Base-by-base conservation (phyloP, 2,113 vertebrate genomes). In the Lates calcarifer region DNA sequence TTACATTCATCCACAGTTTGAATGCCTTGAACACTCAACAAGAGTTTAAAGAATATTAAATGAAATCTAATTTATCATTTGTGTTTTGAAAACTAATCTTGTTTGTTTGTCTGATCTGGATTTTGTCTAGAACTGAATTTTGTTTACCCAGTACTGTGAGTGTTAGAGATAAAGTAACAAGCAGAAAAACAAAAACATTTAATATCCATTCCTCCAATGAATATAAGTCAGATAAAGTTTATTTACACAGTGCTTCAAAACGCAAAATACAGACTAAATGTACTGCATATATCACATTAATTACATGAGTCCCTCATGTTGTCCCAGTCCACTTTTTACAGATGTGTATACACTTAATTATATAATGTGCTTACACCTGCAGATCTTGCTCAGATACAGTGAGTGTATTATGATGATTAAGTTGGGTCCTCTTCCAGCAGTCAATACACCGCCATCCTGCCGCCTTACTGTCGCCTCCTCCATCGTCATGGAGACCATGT, bases 401-500 rank as follows among this genome's bases (percentile, higher is more conserved):
- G 31, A 73, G 45, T 87, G 74, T 63, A 41, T 81, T 79, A 77
- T 75, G 62, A 80, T 53, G 49, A 82, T 88, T 61, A 86, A 51
- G n/a, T 60, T 24, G 43, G 65, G 47, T 60, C 37, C 3, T 81
- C 58, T 83, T 94, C 95, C 94, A 92, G 63, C 87, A 94, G 92
- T 95, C 94, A 95, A 85, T 92, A 94, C 95, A 95, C 94, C 94
- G 93, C 95, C 96, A 95, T 95, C 93, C 95, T 96, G 96, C 95
- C 96, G 96, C 97, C 97, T 96, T 96, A 96, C 96, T 97, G 97
- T 97, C 96, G 97, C 96, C 96, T 92, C 94, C 92, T 87, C 94
- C 93, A 96, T 98, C 94, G 95, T 96, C 96, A 97, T 98, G 96
- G 97, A 96, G 96, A 98, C 97, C 95, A 96, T 97, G 96, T 98